A percentile compares a stretch with the other conserved stretches of the same genome.
These are phyloP conservation scores for Notarius lentiginosus DNA, from an alignment of 2,113 vertebrate species.

Conservation along the genomic window DNA sequence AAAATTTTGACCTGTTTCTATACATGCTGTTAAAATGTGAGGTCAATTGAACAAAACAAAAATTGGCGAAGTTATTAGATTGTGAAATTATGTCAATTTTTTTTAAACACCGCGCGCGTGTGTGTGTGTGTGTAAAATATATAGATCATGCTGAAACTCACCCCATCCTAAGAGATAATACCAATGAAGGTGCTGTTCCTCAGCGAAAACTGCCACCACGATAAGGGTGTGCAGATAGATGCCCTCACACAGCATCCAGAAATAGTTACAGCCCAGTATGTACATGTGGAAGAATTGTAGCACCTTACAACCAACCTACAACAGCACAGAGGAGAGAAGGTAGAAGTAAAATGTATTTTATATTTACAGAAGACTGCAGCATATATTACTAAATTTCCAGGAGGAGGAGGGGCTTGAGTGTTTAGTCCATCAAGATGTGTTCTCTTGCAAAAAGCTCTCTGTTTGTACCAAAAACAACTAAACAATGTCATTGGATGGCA, in stretches of 20 bases:
- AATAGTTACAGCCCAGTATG: conserved; percentile 95
- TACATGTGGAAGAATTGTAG: conserved; percentile 95
- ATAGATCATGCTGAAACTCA: conserved; percentile 68
- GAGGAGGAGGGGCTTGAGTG: not conserved
- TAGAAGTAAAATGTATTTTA: not conserved
- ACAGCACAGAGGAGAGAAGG: conserved; percentile 34
- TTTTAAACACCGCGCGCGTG: not conserved
- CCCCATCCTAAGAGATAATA: conserved; percentile 98
- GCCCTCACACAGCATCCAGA: conserved; percentile 99
- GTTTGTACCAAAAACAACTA: not conserved
- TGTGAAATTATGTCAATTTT: too few relatives aligned
- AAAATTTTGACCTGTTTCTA: too few relatives aligned
- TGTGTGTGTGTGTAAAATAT: too few relatives aligned
- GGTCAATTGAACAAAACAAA: too few relatives aligned
- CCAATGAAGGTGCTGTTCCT: conserved; percentile 88
- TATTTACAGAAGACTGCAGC: not conserved
- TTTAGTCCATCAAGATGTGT: not conserved
- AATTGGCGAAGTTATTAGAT: too few relatives aligned
- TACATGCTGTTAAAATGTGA: too few relatives aligned
- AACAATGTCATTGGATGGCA: not conserved
- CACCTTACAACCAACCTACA: conserved; percentile 90
- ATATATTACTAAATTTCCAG: not conserved
- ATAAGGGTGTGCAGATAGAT: conserved; percentile 96
- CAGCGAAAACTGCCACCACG: conserved; percentile 90
- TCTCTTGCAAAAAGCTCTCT: not conserved